These are phyloP conservation scores for Paramisgurnus dabryanus DNA, from an alignment of 2,113 vertebrate genomes.

Conservation along the genomic window DNA sequence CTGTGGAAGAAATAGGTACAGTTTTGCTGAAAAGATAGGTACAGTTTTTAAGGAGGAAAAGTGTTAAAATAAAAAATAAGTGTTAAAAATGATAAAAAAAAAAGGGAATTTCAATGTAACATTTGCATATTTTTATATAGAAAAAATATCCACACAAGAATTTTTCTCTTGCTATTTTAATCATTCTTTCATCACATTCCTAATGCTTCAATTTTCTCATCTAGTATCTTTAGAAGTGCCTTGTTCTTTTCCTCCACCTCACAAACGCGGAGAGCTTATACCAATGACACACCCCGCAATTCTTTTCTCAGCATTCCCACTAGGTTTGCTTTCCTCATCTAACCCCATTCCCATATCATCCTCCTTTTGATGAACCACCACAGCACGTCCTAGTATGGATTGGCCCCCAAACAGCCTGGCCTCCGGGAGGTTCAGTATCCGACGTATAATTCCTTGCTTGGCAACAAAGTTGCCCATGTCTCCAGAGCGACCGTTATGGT, in stretches of 20 bases:
- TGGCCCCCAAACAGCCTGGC: constrained; percentile 71
- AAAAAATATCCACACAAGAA: too few relatives aligned
- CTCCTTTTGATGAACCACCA: constrained; percentile 77
- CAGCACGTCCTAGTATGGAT: constrained; percentile 73
- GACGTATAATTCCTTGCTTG: constrained; percentile 69
- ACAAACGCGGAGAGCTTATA: constrained; percentile 62
- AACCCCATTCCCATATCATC: constrained; percentile 80
- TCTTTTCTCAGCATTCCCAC: constrained; percentile 80
- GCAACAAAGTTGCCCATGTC: constrained; percentile 81
- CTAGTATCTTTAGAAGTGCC: background rate
- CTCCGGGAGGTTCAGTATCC: constrained; percentile 48
- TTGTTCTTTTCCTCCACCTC: constrained; percentile 41
- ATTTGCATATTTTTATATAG: too few relatives aligned
- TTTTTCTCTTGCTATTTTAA: too few relatives aligned
- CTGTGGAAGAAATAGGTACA: too few relatives aligned
- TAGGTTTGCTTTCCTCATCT: constrained; percentile 74
- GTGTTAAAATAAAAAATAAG: too few relatives aligned
- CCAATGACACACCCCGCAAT: constrained; percentile 81
- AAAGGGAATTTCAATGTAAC: too few relatives aligned
- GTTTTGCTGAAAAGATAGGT: too few relatives aligned
- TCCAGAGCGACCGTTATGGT: constrained; percentile 78
- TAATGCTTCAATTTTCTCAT: background rate
- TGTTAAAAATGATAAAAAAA: too few relatives aligned
- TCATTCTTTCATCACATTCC: background rate
- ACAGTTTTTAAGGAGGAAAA: too few relatives aligned